Conservation (phyloP, 2,113 vertebrate genomes). For the Pseudois nayaur region DNA sequence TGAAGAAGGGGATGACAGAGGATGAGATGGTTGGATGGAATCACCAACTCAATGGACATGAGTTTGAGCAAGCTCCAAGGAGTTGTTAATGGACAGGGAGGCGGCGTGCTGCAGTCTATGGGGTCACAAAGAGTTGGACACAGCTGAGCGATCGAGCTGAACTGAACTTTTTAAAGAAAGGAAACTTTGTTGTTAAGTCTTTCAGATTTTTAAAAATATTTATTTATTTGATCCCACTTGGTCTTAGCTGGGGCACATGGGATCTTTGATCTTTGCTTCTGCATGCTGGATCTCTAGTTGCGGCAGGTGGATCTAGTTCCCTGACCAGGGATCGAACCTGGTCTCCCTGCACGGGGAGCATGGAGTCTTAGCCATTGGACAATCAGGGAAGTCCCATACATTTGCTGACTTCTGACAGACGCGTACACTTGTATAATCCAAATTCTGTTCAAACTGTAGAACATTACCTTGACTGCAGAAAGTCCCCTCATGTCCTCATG, state of each 20-base stretch:
- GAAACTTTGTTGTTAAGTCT: not conserved
- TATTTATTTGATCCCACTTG: not conserved
- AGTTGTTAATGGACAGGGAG: not conserved
- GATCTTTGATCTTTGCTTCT: not conserved
- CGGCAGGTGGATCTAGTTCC: not conserved
- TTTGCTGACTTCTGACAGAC: not conserved
- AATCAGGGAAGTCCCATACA: not conserved
- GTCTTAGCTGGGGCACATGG: not conserved
- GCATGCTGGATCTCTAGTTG: not conserved
- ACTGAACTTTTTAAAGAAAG: not conserved
- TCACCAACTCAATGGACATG: not conserved
- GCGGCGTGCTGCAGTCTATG: not conserved
- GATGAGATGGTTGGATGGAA: not conserved
- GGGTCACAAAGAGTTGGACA: not conserved
- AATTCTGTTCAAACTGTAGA: not conserved
- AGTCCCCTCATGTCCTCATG: not conserved
- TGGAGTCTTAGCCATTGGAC: not conserved
- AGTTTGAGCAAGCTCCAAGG: not conserved
- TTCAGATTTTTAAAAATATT: not conserved
- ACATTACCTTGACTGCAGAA: not conserved
- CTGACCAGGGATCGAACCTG: not conserved
- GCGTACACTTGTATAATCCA: no score
- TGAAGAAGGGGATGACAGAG: not conserved
- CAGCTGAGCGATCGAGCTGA: rapidly evolving
- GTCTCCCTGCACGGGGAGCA: not conserved